Evolutionary conservation across 2,888 invertebrate genomes (phyloP).

Genomic region (Plutella xylostella): DNA sequence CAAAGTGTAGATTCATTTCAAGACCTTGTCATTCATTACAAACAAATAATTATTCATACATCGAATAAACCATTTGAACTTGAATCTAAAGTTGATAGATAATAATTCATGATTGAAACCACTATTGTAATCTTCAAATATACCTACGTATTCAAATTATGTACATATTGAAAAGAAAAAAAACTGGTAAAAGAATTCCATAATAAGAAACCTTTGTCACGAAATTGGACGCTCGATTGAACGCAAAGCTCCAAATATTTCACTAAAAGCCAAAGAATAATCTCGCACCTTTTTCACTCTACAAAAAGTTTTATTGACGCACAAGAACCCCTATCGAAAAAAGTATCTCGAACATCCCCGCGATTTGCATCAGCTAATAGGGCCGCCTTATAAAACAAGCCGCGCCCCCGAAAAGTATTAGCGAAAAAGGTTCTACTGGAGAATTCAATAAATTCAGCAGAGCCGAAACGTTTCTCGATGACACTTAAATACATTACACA

Average conservation of each 20-base stretch:
- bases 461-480: slow-evolving; percentile 46
- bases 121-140: too few relatives aligned
- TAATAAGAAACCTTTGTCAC: not conserved
- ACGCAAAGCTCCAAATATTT: not conserved
- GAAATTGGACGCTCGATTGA: not conserved
- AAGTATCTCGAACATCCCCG: slow-evolving; percentile 1
- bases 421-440: slow-evolving; percentile 2
- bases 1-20: not conserved
- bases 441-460: slow-evolving; percentile 14
- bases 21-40: not conserved
- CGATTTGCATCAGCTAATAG: slow-evolving; percentile 8
- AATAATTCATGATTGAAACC: too few relatives aligned
- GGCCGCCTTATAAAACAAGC: slow-evolving; percentile 6
- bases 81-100: too few relatives aligned
- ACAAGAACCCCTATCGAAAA: not conserved
- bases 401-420: not conserved
- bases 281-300: not conserved
- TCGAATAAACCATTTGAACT: too few relatives aligned
- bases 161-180: not conserved
- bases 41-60: too few relatives aligned
- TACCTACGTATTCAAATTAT: not conserved
- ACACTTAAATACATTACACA: slow-evolving; percentile 46
- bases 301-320: not conserved
- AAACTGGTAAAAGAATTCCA: not conserved
- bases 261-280: not conserved